Evolutionary conservation across 2,888 invertebrate species (phyloP), one percentile per base, ranked within the genome.

Genomic region (Drosophila subquinaria): DNA sequence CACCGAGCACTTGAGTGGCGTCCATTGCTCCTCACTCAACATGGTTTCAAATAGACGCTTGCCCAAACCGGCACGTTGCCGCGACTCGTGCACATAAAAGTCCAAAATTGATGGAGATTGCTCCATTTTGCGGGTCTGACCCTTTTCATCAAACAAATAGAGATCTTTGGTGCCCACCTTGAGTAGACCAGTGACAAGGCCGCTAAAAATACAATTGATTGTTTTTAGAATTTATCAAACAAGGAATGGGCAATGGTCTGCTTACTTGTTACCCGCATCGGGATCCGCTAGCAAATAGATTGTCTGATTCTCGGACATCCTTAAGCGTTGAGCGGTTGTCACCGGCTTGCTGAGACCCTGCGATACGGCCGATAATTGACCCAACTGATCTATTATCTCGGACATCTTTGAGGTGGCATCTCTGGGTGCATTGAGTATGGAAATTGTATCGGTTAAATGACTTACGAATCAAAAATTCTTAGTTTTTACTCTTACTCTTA

Each of bases 101-200:
- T 99, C 99, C 53, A 99, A 94, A 64, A 99, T 95, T 92, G 98
- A 98, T 13, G 97, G 94, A 0, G 98, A 96, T 76, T 96, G 95
- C 77, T 96, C 95, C 66, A 97, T 94, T 92, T 98, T 97, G 91
- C 95, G 96, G 80, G 96, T 95, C 53, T 94, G 93, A 15, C 95
- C 96, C 61, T 93, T 92, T 82, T 94, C 94, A 92, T 97, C 96
- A 91, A 95, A 96, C 57, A 99, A 94, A 94, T 97, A 99, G 59
- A 99, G 94, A 89, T 96, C 96, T 94, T 99, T 99, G 73, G 94
- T 94, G 35, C 99, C 98, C 52, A 98, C 95, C 93, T 98, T 99
- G 76, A 99, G 93, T 86, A 98, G 94, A 0, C 98, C 99, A 51
- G 97, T 94, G n/a, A 96, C 95, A 40, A 94, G 93, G 5, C 96